A percentile compares a stretch with the other conserved stretches of the same genome.
Conservation (phyloP, 2,797 vertebrate species). For the Pseudomugil gertrudae region DNA sequence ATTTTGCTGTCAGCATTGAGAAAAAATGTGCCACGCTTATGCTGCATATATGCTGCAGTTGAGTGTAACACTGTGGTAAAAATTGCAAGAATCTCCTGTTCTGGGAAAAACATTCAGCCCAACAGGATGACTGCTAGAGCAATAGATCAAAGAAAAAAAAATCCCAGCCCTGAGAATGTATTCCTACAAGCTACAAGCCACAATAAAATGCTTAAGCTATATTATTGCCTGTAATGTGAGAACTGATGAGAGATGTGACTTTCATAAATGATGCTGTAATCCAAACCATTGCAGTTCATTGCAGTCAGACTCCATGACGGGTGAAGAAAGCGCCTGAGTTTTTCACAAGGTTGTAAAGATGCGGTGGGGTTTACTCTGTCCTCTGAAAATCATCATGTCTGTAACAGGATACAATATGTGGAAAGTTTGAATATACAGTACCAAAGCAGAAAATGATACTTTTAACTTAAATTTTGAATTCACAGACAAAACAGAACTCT, state of each 20-base stretch:
- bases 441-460: constrained; percentile 49
- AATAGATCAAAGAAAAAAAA: constrained; percentile 36
- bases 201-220: constrained; percentile 32
- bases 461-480: constrained; percentile 22
- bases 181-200: constrained; percentile 41
- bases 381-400: constrained; percentile 79
- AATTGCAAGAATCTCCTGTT: constrained; percentile 45
- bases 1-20: constrained; percentile 6
- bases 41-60: constrained; percentile 1
- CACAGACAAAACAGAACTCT: neutral
- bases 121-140: constrained; percentile 19
- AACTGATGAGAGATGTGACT: constrained; percentile 36
- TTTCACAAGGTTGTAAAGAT: constrained; percentile 47
- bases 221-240: constrained; percentile 37
- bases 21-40: neutral
- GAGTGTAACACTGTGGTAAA: constrained; percentile 17
- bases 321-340: constrained; percentile 44
- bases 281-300: constrained; percentile 12
- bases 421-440: constrained; percentile 58
- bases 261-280: constrained; percentile 8
- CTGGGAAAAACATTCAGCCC: constrained; percentile 59
- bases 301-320: constrained; percentile 31
- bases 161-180: constrained; percentile 45
- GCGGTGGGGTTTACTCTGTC: constrained; percentile 31
- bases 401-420: constrained; percentile 62